Conservation (phyloP, 2,888 invertebrate species). For the Synanthedon formicaeformis region DNA sequence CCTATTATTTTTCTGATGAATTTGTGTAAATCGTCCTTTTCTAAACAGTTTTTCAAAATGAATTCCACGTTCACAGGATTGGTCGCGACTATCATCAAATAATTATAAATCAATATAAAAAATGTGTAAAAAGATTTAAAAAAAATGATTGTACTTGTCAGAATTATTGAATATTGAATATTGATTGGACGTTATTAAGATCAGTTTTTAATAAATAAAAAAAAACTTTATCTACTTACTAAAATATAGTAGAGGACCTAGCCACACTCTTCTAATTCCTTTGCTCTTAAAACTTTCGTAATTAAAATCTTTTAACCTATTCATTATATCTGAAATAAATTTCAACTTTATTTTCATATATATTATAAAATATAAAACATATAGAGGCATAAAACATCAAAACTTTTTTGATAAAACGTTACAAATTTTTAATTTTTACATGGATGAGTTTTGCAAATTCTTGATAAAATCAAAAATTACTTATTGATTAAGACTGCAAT, state of each 20-base stretch:
- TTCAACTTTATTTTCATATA: too few relatives aligned
- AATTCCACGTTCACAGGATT: conserved; percentile 8
- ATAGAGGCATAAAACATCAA: too few relatives aligned
- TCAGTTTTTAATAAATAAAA: too few relatives aligned
- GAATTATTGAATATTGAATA: not conserved
- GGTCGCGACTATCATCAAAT: conserved; percentile 1
- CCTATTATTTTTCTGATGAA: conserved; percentile 16
- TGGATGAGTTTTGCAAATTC: too few relatives aligned
- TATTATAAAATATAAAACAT: too few relatives aligned
- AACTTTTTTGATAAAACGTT: too few relatives aligned
- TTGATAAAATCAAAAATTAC: too few relatives aligned
- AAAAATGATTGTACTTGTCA: not conserved
- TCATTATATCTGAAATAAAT: not conserved
- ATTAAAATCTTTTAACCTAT: not conserved
- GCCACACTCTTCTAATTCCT: not conserved
- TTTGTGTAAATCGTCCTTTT: conserved; percentile 17
- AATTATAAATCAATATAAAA: not conserved
- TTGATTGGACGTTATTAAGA: not conserved
- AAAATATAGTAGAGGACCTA: not conserved
- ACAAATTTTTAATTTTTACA: too few relatives aligned
- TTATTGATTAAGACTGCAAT: too few relatives aligned
- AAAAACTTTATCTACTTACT: not conserved
- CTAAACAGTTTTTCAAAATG: conserved; percentile 10
- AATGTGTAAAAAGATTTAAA: not conserved
- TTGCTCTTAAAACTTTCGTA: not conserved